These are phyloP conservation scores for Caloenas nicobarica DNA, from an alignment of 2,113 vertebrate genomes.

Conservation along the genomic window DNA sequence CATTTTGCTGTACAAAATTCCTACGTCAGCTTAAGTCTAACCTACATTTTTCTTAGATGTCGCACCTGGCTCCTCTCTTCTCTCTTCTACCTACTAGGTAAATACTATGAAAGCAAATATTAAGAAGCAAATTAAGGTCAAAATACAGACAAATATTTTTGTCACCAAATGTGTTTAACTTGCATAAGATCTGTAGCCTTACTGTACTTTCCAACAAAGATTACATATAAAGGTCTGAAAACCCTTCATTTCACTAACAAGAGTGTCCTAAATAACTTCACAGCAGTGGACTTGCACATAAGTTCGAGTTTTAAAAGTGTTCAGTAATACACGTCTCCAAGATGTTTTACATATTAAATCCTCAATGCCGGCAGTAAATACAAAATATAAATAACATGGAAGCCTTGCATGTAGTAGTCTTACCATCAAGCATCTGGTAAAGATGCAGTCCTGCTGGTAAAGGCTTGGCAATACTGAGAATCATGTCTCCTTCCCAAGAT, in stretches of 20 bases:
- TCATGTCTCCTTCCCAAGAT: conserved; percentile 90
- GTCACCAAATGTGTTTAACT: neutral
- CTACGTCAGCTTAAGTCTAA: neutral
- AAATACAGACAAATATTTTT: neutral
- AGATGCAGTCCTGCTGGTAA: conserved; percentile 93
- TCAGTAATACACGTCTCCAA: neutral
- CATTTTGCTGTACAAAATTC: neutral
- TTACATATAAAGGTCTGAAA: neutral
- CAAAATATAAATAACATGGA: neutral
- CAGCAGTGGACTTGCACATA: neutral
- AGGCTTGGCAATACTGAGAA: conserved; percentile 85
- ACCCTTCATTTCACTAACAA: neutral
- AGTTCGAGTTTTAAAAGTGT: neutral
- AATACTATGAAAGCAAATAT: neutral
- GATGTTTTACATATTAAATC: neutral
- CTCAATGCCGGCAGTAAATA: neutral
- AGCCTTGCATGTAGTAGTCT: neutral
- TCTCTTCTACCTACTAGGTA: neutral
- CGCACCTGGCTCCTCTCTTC: neutral
- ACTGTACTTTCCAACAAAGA: neutral
- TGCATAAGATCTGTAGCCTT: neutral
- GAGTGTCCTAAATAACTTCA: neutral
- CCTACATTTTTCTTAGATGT: neutral
- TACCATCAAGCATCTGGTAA: conserved; percentile 86
- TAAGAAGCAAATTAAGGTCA: neutral